Percentiles rank a stretch among this genome's conserved stretches.
Conservation (phyloP, 2,113 vertebrate genomes). For the Sapayoa aenigma region DNA sequence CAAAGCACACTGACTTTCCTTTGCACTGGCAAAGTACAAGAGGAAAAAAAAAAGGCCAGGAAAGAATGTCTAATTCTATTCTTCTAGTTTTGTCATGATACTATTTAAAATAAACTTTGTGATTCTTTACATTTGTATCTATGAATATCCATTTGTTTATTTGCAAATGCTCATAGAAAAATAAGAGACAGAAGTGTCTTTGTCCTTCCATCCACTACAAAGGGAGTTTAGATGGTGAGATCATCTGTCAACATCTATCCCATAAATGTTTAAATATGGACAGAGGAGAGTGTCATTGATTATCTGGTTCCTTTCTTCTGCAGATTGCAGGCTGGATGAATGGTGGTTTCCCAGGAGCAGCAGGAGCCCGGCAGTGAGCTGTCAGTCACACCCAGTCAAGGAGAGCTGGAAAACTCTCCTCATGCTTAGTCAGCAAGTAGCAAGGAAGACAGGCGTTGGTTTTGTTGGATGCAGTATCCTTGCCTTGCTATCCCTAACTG, state of each 20-base stretch:
- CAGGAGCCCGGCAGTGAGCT: neutral
- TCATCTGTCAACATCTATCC: slow-evolving; percentile 46
- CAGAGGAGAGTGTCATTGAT: slow-evolving; percentile 35
- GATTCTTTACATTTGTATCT: neutral
- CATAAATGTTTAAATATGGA: slow-evolving; percentile 37
- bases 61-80: neutral
- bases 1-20: neutral
- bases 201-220: slow-evolving; percentile 20
- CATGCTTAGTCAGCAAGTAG: neutral
- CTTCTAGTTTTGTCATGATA: neutral
- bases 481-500: neutral
- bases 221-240: slow-evolving; percentile 17
- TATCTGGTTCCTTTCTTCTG: neutral
- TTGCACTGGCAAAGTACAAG: neutral
- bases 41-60: neutral
- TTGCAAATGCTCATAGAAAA: neutral
- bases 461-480: neutral
- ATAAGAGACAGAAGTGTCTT: neutral
- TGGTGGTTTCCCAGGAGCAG: neutral
- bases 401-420: neutral
- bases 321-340: neutral
- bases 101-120: neutral
- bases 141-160: neutral
- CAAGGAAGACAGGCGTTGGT: neutral
- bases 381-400: neutral